Conservation (phyloP, 2,113 vertebrate species). For the Leiothrix lutea region DNA sequence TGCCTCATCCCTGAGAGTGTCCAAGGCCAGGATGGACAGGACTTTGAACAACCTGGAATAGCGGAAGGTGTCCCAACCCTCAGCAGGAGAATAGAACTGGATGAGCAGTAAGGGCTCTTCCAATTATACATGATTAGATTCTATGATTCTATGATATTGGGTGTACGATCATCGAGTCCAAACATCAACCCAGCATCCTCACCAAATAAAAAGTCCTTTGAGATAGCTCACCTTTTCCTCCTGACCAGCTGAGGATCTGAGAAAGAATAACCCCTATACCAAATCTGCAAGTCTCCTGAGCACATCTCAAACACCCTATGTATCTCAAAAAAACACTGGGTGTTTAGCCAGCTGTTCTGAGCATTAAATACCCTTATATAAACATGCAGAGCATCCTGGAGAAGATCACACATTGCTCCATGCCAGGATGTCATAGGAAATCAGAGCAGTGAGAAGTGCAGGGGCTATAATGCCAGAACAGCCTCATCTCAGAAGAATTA, state of each 20-base stretch:
- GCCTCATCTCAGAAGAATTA: background rate
- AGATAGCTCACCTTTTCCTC: background rate
- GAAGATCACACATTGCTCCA: background rate
- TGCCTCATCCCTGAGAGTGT: background rate
- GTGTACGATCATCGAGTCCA: background rate
- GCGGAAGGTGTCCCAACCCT: background rate
- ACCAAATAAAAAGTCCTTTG: background rate
- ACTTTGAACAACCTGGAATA: background rate
- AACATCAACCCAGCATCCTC: background rate
- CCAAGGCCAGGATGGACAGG: background rate
- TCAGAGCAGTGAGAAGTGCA: background rate
- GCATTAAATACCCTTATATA: background rate
- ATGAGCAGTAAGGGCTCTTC: background rate
- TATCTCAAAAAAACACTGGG: background rate
- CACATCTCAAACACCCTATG: background rate
- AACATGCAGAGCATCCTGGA: background rate
- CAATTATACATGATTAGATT: background rate
- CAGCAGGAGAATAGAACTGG: fast-evolving
- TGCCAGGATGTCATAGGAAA: background rate
- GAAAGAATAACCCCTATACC: background rate
- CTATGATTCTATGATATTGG: background rate
- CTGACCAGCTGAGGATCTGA: background rate
- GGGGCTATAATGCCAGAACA: background rate
- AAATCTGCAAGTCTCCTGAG: background rate
- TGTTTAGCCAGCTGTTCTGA: background rate